phyloP scores from a whole-genome alignment of 2,888 invertebrate species.

The Drosophila paranaensis region DNA sequence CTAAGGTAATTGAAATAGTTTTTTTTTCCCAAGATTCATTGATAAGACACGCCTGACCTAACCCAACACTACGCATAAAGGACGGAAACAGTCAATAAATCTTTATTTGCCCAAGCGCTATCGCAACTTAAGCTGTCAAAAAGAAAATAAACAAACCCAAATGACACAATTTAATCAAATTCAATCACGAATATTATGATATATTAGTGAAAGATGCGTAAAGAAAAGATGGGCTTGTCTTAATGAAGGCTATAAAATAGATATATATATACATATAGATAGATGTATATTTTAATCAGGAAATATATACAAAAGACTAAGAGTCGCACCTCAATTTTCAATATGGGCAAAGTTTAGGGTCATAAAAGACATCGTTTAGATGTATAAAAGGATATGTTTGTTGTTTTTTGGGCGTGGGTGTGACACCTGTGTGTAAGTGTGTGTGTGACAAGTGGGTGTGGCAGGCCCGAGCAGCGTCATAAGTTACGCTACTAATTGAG shows the following conservation, averaged over 20 bases:
- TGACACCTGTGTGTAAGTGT: slow-evolving; percentile 47
- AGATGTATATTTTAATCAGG: too few species aligned
- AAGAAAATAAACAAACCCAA: slow-evolving; percentile 5
- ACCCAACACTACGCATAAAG: background rate
- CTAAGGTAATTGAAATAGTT: slow-evolving; percentile 1
- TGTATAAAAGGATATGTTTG: background rate
- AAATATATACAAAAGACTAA: background rate
- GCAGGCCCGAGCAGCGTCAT: slow-evolving; percentile 63
- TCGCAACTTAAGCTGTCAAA: slow-evolving; percentile 4
- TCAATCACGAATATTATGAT: background rate
- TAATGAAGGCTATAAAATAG: background rate
- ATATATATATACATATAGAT: background rate
- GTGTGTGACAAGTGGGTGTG: slow-evolving; percentile 60
- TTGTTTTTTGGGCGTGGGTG: slow-evolving; percentile 23
- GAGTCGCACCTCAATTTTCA: background rate
- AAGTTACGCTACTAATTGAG: slow-evolving; percentile 71
- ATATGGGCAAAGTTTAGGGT: slow-evolving; percentile 18
- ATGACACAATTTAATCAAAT: slow-evolving; percentile 3
- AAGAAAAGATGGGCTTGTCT: background rate
- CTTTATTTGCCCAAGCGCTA: background rate
- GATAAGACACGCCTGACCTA: slow-evolving; percentile 4
- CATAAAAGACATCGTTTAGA: slow-evolving; percentile 5
- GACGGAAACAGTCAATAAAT: slow-evolving; percentile 7
- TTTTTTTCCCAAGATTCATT: background rate
- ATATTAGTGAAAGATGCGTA: background rate